Percentiles rank a stretch among this genome's conserved stretches.
These are phyloP conservation scores for Palythoa caribaeorum DNA, from an alignment of 92 coral and sea anemone species.

Conservation along the genomic window DNA sequence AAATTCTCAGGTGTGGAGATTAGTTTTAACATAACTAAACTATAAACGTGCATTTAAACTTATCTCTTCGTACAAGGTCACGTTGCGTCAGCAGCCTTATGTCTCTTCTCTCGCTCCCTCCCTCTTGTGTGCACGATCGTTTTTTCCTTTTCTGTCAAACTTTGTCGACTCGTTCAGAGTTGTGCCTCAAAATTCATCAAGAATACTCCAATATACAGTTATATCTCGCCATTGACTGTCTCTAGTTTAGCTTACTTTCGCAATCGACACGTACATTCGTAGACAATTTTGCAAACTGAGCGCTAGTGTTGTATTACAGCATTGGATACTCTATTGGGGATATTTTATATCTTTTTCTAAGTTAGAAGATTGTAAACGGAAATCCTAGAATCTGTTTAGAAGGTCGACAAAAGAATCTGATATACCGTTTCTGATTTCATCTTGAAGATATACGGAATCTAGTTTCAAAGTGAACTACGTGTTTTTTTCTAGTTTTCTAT, in stretches of 20 bases:
- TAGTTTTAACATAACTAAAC: neutral
- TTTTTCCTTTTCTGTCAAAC: neutral
- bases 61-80: conserved; percentile 11
- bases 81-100: neutral
- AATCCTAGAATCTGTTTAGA: conserved; percentile 55
- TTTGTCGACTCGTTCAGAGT: neutral
- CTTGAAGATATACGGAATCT: conserved; percentile 43
- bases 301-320: conserved; percentile 48
- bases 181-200: neutral
- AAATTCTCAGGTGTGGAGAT: neutral
- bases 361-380: conserved; percentile 52
- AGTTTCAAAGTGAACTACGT: conserved; percentile 33
- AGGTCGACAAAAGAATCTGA: conserved; percentile 55
- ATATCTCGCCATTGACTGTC: neutral
- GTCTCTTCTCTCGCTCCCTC: neutral
- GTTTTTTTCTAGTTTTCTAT: neutral
- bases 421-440: conserved; percentile 52
- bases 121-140: neutral
- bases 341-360: conserved; percentile 48
- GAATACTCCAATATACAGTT: neutral
- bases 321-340: conserved; percentile 38
- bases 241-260: neutral
- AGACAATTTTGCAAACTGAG: conserved; percentile 41
- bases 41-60: neutral
- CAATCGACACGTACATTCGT: conserved; percentile 28